phyloP scores from a whole-genome alignment of 2,113 vertebrate species.

The Esox niger region DNA sequence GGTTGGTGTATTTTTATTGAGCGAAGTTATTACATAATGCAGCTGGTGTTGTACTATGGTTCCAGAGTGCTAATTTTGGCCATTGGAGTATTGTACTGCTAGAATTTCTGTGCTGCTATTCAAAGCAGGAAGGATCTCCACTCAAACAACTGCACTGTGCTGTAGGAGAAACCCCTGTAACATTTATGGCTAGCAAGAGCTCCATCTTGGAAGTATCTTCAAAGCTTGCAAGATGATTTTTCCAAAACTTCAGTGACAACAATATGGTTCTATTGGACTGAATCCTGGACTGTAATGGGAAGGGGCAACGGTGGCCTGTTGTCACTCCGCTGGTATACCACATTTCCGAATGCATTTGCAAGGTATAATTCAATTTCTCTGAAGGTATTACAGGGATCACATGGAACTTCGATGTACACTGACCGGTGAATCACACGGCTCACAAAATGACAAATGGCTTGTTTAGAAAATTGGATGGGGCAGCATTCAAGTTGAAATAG shows the following conservation, averaged over 20 bases:
- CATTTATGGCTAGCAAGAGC: constrained; percentile 36
- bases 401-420: constrained; percentile 21
- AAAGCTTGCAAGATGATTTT: constrained; percentile 27
- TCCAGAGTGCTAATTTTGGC: constrained; percentile 54
- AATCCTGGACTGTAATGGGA: constrained; percentile 44
- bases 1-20: constrained; percentile 38
- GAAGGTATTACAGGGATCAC: constrained; percentile 32
- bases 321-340: constrained; percentile 29
- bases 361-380: constrained; percentile 33
- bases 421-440: constrained; percentile 40
- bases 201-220: constrained; percentile 50
- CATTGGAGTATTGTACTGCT: constrained; percentile 54
- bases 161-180: constrained; percentile 34
- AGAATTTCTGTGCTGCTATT: constrained; percentile 27
- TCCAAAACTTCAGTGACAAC: constrained; percentile 22
- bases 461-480: constrained; percentile 16
- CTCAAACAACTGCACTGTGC: constrained; percentile 23
- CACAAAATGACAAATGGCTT: constrained; percentile 26
- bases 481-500: constrained; percentile 42
- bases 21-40: constrained; percentile 46
- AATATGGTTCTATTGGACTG: constrained; percentile 24
- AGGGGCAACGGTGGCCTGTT: not conserved
- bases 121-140: constrained; percentile 22
- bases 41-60: constrained; percentile 54
- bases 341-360: constrained; percentile 44